phyloP scores from a whole-genome alignment of 2,113 vertebrate genomes.

The Podarcis raffonei region DNA sequence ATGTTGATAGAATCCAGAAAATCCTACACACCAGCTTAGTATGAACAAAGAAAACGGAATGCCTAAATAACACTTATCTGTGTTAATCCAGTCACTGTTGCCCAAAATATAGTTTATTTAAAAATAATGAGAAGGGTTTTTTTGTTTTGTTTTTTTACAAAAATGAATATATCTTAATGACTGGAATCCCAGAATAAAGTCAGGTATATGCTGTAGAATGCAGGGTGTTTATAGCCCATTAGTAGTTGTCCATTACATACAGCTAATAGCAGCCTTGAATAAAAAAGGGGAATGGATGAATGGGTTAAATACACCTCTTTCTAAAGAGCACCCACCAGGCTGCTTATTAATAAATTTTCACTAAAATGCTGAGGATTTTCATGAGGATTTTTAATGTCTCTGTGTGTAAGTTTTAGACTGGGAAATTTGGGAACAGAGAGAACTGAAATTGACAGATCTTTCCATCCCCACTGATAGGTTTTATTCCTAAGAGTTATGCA shows the following conservation, averaged over 20 bases:
- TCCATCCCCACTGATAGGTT: not conserved
- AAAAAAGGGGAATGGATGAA: not conserved
- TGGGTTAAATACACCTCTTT: not conserved
- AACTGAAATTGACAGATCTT: not conserved
- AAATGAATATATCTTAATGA: not conserved
- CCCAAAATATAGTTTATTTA: not conserved
- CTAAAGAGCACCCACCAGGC: not conserved
- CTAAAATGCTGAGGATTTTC: too few species aligned
- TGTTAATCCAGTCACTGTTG: not conserved
- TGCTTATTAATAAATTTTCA: not conserved
- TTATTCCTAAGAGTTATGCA: not conserved
- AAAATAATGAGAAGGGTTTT: not conserved
- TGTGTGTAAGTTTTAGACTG: too few species aligned
- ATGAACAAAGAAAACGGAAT: not conserved
- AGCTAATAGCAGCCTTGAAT: not conserved
- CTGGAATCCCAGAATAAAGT: not conserved
- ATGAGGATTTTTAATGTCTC: too few species aligned
- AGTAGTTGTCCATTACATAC: not conserved
- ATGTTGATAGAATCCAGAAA: not conserved
- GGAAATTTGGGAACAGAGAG: too few species aligned
- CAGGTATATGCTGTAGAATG: too few species aligned
- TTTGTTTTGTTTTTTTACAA: not conserved
- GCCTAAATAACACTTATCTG: not conserved
- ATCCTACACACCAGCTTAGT: too few species aligned
- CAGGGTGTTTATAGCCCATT: not conserved